Evolutionary conservation across 2,113 vertebrate species (phyloP).

Genomic region (Acanthochromis polyacanthus): DNA sequence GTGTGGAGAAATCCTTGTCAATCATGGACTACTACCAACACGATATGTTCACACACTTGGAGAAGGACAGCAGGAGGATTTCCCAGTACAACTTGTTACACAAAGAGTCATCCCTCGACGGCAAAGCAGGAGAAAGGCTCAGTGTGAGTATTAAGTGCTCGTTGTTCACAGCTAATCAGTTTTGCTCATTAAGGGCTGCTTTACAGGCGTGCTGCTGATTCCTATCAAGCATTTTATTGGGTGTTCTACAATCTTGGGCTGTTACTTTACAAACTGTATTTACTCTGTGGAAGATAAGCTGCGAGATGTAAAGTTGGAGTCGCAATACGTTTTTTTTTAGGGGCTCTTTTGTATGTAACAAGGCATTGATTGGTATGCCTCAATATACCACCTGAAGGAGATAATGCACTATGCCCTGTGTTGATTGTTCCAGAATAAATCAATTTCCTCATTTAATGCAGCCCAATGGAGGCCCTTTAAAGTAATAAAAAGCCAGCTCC

Average conservation of each 20-base stretch:
- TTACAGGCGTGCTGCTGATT: slow-evolving; percentile 29
- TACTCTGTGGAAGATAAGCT: no score
- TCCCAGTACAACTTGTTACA: slow-evolving; percentile 74
- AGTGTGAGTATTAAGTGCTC: slow-evolving; percentile 64
- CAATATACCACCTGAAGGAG: no score
- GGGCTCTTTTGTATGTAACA: no score
- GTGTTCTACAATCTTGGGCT: neutral
- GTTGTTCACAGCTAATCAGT: neutral
- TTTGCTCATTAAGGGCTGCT: slow-evolving; percentile 7
- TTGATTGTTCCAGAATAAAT: slow-evolving; percentile 19
- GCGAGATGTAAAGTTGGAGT: no score
- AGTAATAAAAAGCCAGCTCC: slow-evolving; percentile 11
- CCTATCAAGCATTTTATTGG: slow-evolving; percentile 8
- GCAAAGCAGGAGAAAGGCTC: slow-evolving; percentile 53
- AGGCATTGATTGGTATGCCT: no score
- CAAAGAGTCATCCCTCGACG: slow-evolving; percentile 50
- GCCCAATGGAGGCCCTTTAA: neutral
- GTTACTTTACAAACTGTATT: no score
- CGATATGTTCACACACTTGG: slow-evolving; percentile 66
- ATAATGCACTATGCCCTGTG: no score
- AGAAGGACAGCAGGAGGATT: slow-evolving; percentile 66
- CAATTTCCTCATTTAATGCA: slow-evolving; percentile 26
- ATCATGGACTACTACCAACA: slow-evolving; percentile 78
- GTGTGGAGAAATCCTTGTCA: slow-evolving; percentile 61
- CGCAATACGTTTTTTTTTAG: no score